Conservation (phyloP, 64 coral and sea anemone species). For the Stichodactyla helianthus region DNA sequence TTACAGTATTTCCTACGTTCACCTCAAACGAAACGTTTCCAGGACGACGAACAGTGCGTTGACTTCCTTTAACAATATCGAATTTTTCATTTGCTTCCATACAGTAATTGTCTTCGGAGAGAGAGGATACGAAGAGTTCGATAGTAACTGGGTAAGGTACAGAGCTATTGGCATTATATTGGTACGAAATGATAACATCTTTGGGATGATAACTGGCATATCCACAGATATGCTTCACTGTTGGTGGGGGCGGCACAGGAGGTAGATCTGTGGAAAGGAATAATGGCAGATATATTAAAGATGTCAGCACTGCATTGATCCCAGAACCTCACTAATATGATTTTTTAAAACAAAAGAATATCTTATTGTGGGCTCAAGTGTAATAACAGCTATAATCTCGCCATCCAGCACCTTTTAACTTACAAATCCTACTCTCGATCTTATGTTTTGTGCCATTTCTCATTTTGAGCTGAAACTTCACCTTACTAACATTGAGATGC, state of each 20-base stretch:
- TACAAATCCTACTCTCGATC: no score
- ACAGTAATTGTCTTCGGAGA: not conserved
- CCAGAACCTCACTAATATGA: no score
- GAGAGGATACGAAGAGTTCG: not conserved
- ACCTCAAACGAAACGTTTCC: not conserved
- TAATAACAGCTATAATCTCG: no score
- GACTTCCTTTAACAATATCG: not conserved
- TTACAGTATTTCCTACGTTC: not conserved
- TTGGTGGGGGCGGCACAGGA: not conserved
- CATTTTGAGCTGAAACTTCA: no score
- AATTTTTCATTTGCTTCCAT: not conserved
- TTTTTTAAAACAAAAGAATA: no score
- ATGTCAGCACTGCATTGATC: no score
- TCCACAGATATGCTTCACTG: not conserved
- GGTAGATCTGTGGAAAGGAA: not conserved
- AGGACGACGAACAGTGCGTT: not conserved
- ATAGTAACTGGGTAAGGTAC: not conserved
- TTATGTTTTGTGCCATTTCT: no score
- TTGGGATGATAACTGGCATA: not conserved
- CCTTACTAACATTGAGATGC: no score
- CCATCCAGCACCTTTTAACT: no score
- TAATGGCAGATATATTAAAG: no score
- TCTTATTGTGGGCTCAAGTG: no score
- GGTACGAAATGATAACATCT: not conserved
- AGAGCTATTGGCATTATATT: not conserved